A percentile compares a stretch with the other conserved stretches of the same genome.
phyloP scores from a whole-genome alignment of 1,140 invertebrate genomes.

The Schlechtendalia chinensis region DNA sequence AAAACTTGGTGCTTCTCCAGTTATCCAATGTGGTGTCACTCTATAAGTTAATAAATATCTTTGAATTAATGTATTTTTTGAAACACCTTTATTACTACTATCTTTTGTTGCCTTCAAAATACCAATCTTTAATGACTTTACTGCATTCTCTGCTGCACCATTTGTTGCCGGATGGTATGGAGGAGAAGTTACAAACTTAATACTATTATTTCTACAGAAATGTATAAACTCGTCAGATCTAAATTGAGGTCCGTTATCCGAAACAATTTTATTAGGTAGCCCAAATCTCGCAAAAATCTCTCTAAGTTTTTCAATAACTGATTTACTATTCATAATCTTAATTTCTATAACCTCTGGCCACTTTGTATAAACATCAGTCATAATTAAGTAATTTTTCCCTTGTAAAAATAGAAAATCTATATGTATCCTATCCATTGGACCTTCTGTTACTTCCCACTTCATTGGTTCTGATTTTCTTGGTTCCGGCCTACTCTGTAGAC shows the following conservation, averaged over 20 bases:
- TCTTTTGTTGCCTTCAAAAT: conserved; percentile 42
- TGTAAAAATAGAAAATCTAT: no score
- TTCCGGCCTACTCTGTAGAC: no score
- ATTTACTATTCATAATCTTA: no score
- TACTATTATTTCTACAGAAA: conserved; percentile 53
- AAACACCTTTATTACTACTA: neutral
- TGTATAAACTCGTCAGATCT: conserved; percentile 52
- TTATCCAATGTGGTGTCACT: conserved; percentile 25
- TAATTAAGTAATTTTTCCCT: no score
- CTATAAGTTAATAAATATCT: conserved; percentile 50
- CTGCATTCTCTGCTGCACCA: conserved; percentile 55
- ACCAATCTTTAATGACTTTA: conserved; percentile 56
- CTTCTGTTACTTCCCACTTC: no score
- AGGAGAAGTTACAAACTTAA: conserved; percentile 52
- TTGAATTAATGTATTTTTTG: neutral
- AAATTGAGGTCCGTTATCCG: conserved; percentile 55
- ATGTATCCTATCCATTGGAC: no score
- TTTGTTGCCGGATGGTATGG: conserved; percentile 55
- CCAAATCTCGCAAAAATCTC: conserved; percentile 53
- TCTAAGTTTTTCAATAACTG: conserved; percentile 42
- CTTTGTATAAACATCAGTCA: no score
- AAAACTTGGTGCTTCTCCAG: conserved; percentile 39
- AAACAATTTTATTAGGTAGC: conserved; percentile 52
- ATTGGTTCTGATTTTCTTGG: no score
- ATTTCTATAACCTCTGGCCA: no score